phyloP scores from a whole-genome alignment of 2,113 vertebrate genomes.

The Cheilinus undulatus region DNA sequence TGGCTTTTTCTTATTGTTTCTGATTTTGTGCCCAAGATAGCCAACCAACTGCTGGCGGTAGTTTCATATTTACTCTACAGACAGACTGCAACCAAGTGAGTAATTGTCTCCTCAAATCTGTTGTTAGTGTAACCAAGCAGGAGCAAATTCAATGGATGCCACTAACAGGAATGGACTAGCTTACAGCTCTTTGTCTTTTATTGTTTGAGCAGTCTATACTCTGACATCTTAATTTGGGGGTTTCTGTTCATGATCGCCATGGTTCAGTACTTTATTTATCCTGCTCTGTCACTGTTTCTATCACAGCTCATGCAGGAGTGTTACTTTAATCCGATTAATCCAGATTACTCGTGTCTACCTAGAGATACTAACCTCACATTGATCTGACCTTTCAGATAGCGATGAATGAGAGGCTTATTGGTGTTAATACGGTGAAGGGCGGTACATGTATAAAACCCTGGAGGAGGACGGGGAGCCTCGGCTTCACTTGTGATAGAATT shows the following conservation, averaged over 20 bases:
- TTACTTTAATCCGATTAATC: constrained; percentile 31
- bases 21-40: not conserved
- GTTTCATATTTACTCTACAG: not conserved
- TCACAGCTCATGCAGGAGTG: constrained; percentile 2
- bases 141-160: not conserved
- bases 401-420: constrained; percentile 15
- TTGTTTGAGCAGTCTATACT: not conserved
- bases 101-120: not conserved
- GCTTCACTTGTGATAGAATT: constrained; percentile 4
- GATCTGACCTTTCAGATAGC: constrained; percentile 36
- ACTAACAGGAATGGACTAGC: too few relatives aligned
- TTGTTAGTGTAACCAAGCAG: not conserved
- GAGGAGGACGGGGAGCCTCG: not conserved
- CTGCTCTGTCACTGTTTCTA: not conserved
- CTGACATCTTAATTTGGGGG: not conserved
- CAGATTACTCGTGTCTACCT: constrained; percentile 29
- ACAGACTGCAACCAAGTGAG: not conserved
- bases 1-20: not conserved
- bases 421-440: not conserved
- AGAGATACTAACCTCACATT: constrained; percentile 5
- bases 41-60: not conserved
- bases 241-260: not conserved
- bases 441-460: not conserved
- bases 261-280: not conserved
- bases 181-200: too few relatives aligned